Base-by-base conservation (phyloP, 2,888 invertebrate species). In the Watsonalla binaria region DNA sequence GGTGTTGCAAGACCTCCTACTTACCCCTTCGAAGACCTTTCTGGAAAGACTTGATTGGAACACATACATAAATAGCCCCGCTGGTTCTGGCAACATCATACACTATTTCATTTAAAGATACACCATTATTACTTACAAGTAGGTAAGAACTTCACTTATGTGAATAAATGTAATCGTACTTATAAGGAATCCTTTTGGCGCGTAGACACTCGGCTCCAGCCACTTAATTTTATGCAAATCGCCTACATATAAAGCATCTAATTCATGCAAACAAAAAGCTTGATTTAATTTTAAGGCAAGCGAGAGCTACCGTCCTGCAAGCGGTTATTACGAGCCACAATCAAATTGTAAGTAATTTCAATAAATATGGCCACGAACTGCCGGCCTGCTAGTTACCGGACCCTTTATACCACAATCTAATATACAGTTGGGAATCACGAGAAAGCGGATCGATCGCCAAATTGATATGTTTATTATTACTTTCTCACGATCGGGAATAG, bases 301-400 rank as follows among this genome's bases (percentile, higher is more conserved):
- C 70, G 37, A 66, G 74, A 74, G 86, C 86, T 86, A 85, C 89
- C 78, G 84, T 73, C 74, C 78, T 78, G 77, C 76, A 78, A 64
- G 76, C 82, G 76, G 78, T 84, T 79, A 87, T 89, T 88, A 89
- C 72, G 67, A 74, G 58, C 71, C 75, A 86, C 87, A 89, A 85
- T 88, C 87, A 90, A 88, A 89, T 84, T 84, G 83, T 84, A 78
- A 89, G 90, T 88, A 90, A 90, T 90, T 89, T 87, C 86, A 89
- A 86, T 88, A 89, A 90, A 88, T 88, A 90, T 82, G 83, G 86
- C 74, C 74, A 75, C 66, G 69, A 76, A 61, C 67, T 51, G 56
- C 49, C 54, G 46, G 46, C 45, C 60, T 61, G 74, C 73, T 80
- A 78, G 80, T 82, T 83, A 82, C 74, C 68, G 74, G 70, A 68